Percentiles rank a stretch among this genome's conserved stretches.
Evolutionary conservation across 2,888 invertebrate genomes (phyloP).

Genomic region (Pardosa pseudoannulata): DNA sequence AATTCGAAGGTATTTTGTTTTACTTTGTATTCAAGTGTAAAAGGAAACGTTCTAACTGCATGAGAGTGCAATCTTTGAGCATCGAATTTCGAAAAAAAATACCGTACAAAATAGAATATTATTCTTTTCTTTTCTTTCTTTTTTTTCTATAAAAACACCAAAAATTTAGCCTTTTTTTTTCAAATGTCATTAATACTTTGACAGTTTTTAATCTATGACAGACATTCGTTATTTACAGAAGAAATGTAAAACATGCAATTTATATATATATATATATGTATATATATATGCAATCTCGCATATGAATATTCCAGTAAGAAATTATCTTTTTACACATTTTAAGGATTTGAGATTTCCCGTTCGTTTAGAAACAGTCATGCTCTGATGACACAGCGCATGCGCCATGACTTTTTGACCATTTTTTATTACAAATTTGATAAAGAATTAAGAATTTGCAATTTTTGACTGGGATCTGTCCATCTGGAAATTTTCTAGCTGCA

Average conservation of each 20-base stretch:
- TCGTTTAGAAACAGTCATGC: no score
- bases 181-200: constrained; percentile 7
- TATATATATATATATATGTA: no score
- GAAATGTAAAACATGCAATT: not conserved
- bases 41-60: not conserved
- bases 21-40: constrained; percentile 1
- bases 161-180: not conserved
- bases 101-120: not conserved
- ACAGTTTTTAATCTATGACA: not conserved
- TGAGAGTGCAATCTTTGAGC: constrained; percentile 11
- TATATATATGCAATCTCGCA: no score
- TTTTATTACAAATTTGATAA: no score
- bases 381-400: no score
- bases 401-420: no score
- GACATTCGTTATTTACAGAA: not conserved
- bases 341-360: no score
- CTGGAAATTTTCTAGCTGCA: no score
- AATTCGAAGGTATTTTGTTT: not conserved
- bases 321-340: no score
- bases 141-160: not conserved
- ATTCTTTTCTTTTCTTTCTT: not conserved
- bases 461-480: no score
- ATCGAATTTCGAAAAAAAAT: not conserved
- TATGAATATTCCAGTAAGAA: no score
- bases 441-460: no score